Evolutionary conservation across 1,140 invertebrate species (phyloP).

Genomic region (Phocides pigmalion): DNA sequence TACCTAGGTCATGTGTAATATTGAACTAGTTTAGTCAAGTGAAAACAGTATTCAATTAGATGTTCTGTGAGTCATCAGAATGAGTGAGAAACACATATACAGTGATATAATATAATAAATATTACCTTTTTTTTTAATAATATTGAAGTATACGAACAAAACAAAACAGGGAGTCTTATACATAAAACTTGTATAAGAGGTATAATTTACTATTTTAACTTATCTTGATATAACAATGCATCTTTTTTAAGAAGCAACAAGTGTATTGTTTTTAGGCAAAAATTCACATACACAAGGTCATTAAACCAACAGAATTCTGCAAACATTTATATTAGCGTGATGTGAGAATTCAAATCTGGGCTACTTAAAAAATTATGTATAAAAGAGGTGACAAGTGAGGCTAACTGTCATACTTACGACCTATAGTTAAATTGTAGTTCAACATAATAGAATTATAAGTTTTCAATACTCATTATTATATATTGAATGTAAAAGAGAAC

Average conservation of each 20-base stretch:
- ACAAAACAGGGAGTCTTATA: too few relatives aligned
- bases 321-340: background rate
- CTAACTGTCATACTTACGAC: too few relatives aligned
- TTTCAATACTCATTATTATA: too few relatives aligned
- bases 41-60: background rate
- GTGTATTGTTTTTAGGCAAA: slow-evolving; percentile 1
- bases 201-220: background rate
- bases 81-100: too few relatives aligned
- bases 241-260: background rate
- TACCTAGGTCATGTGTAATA: background rate
- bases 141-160: too few relatives aligned
- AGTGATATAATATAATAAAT: too few relatives aligned
- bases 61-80: background rate
- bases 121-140: too few relatives aligned
- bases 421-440: too few relatives aligned
- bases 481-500: too few relatives aligned
- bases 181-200: background rate
- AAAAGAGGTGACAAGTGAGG: too few relatives aligned
- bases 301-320: background rate
- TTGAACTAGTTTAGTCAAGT: background rate
- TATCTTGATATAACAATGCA: background rate
- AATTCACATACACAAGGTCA: slow-evolving; percentile 11
- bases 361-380: background rate
- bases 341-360: background rate
- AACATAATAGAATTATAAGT: too few relatives aligned